Evolutionary conservation across 2,113 vertebrate species (phyloP).

Genomic region (Anoura caudifer): DNA sequence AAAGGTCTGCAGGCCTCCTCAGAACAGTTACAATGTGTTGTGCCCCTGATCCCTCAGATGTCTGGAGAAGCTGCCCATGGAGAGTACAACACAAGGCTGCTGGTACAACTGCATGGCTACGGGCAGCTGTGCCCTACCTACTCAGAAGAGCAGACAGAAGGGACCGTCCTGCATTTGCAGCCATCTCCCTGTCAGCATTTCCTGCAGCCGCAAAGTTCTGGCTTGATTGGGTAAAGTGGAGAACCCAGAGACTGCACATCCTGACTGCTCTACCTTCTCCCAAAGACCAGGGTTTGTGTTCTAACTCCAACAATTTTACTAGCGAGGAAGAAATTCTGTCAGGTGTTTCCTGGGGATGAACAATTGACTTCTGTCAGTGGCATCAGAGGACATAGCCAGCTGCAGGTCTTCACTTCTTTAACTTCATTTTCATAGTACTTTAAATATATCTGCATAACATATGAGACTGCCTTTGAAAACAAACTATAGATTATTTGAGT

Average conservation of each 20-base stretch:
- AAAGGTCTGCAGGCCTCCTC: not conserved
- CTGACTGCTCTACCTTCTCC: not conserved
- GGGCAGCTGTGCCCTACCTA: not conserved
- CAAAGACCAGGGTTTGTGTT: not conserved
- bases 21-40: not conserved
- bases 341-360: not conserved
- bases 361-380: not conserved
- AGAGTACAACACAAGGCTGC: not conserved
- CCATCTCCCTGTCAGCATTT: not conserved
- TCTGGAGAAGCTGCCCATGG: not conserved
- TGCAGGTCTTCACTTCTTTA: not conserved
- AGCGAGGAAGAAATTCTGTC: not conserved
- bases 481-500: not conserved
- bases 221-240: not conserved
- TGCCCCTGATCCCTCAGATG: not conserved
- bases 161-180: not conserved
- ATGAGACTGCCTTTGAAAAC: not conserved
- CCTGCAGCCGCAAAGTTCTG: not conserved
- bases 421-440: not conserved
- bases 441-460: constrained; percentile 1
- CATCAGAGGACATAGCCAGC: not conserved
- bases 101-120: not conserved
- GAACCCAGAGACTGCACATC: not conserved
- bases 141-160: not conserved
- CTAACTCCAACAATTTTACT: not conserved